Percentiles rank a stretch among this genome's conserved stretches.
Evolutionary conservation across 2,113 vertebrate genomes (phyloP).

Genomic region (Vidua macroura): DNA sequence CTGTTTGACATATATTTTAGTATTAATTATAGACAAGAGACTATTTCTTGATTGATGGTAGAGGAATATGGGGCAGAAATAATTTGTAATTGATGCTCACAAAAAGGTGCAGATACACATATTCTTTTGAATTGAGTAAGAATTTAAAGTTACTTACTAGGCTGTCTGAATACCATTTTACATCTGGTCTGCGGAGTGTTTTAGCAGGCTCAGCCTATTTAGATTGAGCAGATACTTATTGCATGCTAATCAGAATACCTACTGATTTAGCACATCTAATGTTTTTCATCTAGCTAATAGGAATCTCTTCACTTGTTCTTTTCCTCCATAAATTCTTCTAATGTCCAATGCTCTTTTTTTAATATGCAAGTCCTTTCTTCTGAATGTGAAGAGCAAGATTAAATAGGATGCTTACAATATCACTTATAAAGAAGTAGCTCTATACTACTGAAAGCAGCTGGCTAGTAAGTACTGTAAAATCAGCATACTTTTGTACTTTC

Average conservation of each 20-base stretch:
- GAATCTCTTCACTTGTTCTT: neutral
- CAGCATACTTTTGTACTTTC: neutral
- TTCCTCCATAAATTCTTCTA: neutral
- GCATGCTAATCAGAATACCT: slow-evolving; percentile 11
- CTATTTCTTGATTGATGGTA: neutral
- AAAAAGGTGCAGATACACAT: neutral
- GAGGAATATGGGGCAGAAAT: neutral
- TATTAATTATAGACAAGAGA: neutral
- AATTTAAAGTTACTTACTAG: neutral
- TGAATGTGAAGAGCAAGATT: slow-evolving; percentile 6
- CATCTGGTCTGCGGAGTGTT: neutral
- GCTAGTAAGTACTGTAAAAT: neutral
- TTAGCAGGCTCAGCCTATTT: neutral
- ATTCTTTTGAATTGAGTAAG: neutral
- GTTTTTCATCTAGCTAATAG: neutral
- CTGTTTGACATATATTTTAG: neutral
- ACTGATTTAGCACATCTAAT: slow-evolving; percentile 8
- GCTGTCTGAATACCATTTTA: neutral
- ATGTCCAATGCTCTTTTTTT: slow-evolving; percentile 6
- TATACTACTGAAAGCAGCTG: neutral
- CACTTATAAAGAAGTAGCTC: neutral
- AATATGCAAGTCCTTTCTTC: slow-evolving; percentile 1
- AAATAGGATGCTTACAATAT: neutral
- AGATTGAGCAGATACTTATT: neutral
- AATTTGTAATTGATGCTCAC: neutral